Conservation (phyloP, 2,888 invertebrate genomes). For the Eudasyphora cyanicolor region DNA sequence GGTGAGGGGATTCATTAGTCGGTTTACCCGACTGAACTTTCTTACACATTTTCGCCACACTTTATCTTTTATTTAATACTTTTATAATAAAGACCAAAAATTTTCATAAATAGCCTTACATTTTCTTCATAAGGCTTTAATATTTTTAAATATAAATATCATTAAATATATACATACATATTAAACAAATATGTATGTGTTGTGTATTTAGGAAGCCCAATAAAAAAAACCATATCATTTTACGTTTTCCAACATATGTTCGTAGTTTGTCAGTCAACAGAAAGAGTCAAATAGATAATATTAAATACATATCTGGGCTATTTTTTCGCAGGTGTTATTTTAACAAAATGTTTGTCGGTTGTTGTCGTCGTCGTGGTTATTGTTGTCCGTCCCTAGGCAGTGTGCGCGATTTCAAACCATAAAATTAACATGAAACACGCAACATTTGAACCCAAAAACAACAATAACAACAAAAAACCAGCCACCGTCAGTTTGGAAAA, state of each 20-base stretch:
- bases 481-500: neutral
- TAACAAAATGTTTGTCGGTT: slow-evolving; percentile 8
- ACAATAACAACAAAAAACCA: slow-evolving; percentile 5
- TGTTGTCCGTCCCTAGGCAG: too few relatives aligned
- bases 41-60: too few relatives aligned
- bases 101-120: too few relatives aligned
- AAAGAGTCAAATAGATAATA: neutral
- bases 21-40: too few relatives aligned
- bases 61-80: too few relatives aligned
- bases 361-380: neutral
- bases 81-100: too few relatives aligned
- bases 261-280: neutral
- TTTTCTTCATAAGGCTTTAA: neutral
- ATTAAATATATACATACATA: too few relatives aligned
- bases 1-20: too few relatives aligned
- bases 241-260: neutral
- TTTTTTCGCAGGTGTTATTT: slow-evolving; percentile 9
- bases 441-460: slow-evolving; percentile 51
- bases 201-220: too few relatives aligned
- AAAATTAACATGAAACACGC: slow-evolving; percentile 63
- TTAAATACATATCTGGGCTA: neutral
- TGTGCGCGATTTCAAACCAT: slow-evolving; percentile 19
- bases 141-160: too few relatives aligned
- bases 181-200: too few relatives aligned
- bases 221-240: neutral